Evolutionary conservation across 2,888 invertebrate genomes (phyloP).

Genomic region (Lumbricus terrestris): DNA sequence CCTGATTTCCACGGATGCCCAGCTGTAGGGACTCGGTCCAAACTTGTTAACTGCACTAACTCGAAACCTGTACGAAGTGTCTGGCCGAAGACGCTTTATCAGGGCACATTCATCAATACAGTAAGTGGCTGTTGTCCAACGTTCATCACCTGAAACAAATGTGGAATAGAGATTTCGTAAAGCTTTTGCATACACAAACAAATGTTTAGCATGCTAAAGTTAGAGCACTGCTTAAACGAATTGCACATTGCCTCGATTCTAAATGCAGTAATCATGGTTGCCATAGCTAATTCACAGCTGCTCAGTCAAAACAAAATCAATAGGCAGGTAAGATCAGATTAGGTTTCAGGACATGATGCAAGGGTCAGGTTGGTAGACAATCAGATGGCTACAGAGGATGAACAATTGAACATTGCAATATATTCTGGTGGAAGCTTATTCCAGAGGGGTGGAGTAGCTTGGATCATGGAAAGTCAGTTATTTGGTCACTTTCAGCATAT

Average conservation of each 20-base stretch:
- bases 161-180: background rate
- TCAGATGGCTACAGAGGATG: no score
- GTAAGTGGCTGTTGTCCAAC: constrained; percentile 81
- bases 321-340: no score
- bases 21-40: constrained; percentile 88
- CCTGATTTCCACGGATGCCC: constrained; percentile 73
- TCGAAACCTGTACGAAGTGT: constrained; percentile 83
- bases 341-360: no score
- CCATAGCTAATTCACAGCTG: no score
- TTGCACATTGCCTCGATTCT: background rate
- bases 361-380: no score
- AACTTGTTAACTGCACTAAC: constrained; percentile 84
- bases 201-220: background rate
- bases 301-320: no score
- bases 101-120: constrained; percentile 91
- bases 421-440: no score
- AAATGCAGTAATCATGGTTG: background rate
- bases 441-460: no score
- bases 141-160: constrained; percentile 65
- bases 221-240: no score
- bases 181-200: background rate
- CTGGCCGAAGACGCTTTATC: constrained; percentile 75
- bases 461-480: no score
- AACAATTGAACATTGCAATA: no score
- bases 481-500: no score